Conservation (phyloP, 1,140 invertebrate species). For the Nephotettix cincticeps region DNA sequence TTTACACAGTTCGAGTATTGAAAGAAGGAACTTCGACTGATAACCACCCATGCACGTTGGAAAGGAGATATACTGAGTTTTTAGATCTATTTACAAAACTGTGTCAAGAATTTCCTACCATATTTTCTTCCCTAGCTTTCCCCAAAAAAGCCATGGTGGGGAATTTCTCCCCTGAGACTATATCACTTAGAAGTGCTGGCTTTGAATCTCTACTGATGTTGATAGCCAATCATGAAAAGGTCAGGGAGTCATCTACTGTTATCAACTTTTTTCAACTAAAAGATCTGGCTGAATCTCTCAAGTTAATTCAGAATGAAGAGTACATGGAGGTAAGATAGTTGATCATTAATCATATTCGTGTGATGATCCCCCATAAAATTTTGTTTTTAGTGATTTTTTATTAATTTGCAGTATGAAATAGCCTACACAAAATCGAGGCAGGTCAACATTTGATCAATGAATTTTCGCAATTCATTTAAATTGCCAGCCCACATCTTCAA, state of each 20-base stretch:
- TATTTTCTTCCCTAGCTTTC: slow-evolving; percentile 61
- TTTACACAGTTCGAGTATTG: slow-evolving; percentile 58
- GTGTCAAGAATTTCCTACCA: slow-evolving; percentile 57
- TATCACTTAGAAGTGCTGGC: slow-evolving; percentile 64
- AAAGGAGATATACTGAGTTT: slow-evolving; percentile 76
- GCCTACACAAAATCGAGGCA: no score
- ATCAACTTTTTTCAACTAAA: slow-evolving; percentile 66
- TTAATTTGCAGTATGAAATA: no score
- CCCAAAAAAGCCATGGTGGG: slow-evolving; percentile 72
- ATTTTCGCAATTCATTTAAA: no score
- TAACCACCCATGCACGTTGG: slow-evolving; percentile 60
- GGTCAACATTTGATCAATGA: no score
- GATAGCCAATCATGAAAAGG: slow-evolving; percentile 55
- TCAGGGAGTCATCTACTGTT: slow-evolving; percentile 61
- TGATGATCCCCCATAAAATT: no score
- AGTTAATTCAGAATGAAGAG: slow-evolving; percentile 58
- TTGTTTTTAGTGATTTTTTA: no score
- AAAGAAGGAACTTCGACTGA: slow-evolving; percentile 54
- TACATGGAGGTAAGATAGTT: slow-evolving; percentile 54
- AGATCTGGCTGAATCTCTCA: slow-evolving; percentile 61
- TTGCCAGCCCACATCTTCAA: no score
- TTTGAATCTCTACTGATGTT: slow-evolving; percentile 68
- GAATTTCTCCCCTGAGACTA: slow-evolving; percentile 72
- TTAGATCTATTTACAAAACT: slow-evolving; percentile 63
- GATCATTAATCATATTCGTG: no score